These are phyloP conservation scores for Elaphurus davidianus DNA, from an alignment of 2,113 vertebrate species.

Conservation along the genomic window DNA sequence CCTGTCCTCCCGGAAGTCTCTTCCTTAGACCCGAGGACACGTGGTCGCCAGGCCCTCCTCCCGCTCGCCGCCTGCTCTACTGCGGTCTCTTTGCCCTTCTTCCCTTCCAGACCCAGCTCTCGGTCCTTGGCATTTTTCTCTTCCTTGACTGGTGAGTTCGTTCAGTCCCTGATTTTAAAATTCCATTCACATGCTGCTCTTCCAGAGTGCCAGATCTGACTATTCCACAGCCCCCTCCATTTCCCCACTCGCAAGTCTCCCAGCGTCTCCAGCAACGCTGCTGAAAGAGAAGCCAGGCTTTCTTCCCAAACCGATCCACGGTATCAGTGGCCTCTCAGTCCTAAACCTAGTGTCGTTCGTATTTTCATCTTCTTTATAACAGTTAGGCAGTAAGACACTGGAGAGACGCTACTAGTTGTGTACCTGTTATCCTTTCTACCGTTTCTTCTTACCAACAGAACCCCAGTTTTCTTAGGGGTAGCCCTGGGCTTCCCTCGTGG, in stretches of 20 bases:
- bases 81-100: background rate
- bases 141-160: background rate
- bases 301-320: background rate
- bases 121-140: background rate
- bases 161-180: background rate
- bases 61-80: fast-evolving
- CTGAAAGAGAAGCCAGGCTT: background rate
- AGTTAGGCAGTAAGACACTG: background rate
- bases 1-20: background rate
- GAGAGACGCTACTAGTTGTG: background rate
- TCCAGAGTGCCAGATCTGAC: background rate
- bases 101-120: background rate
- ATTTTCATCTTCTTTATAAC: background rate
- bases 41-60: background rate
- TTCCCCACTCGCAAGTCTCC: background rate
- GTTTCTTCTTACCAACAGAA: background rate
- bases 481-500: background rate
- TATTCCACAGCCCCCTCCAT: background rate
- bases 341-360: background rate
- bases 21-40: background rate
- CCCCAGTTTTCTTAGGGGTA: background rate
- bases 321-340: background rate
- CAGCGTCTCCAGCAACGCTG: background rate
- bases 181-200: background rate
- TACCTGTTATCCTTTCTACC: background rate